phyloP scores from a whole-genome alignment of 2,888 invertebrate species.

The Eulithis testata region DNA sequence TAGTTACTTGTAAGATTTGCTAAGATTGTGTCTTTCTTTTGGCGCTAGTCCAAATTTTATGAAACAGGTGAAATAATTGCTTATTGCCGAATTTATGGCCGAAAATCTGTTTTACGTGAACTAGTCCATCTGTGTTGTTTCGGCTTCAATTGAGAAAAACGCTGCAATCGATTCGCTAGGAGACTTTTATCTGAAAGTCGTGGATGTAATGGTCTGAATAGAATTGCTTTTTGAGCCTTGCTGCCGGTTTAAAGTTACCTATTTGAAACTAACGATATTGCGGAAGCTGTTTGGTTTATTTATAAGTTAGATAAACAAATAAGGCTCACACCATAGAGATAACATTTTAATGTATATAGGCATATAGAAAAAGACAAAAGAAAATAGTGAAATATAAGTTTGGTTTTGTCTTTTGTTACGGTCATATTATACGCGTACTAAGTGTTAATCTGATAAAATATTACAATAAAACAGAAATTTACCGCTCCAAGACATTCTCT shows the following conservation, averaged over 20 bases:
- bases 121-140: slow-evolving; percentile 28
- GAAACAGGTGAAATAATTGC: slow-evolving; percentile 11
- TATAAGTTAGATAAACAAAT: slow-evolving; percentile 20
- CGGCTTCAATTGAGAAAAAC: slow-evolving; percentile 31
- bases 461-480: too few relatives aligned
- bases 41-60: slow-evolving; percentile 2
- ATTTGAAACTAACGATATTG: slow-evolving; percentile 37
- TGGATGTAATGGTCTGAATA: slow-evolving; percentile 38
- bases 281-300: slow-evolving; percentile 31
- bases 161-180: slow-evolving; percentile 30
- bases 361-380: not conserved
- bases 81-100: slow-evolving; percentile 12
- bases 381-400: too few relatives aligned
- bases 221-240: slow-evolving; percentile 42
- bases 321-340: not conserved
- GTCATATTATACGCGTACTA: too few relatives aligned
- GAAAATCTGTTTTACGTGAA: slow-evolving; percentile 18
- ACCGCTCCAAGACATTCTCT: too few relatives aligned
- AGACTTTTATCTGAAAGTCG: slow-evolving; percentile 37
- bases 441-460: too few relatives aligned
- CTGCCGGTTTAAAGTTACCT: slow-evolving; percentile 36
- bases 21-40: not conserved
- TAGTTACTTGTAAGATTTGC: too few relatives aligned
- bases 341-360: not conserved
- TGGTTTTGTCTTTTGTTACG: too few relatives aligned